Conservation (phyloP, 2,888 invertebrate genomes). For the Sabatieria punctata region DNA sequence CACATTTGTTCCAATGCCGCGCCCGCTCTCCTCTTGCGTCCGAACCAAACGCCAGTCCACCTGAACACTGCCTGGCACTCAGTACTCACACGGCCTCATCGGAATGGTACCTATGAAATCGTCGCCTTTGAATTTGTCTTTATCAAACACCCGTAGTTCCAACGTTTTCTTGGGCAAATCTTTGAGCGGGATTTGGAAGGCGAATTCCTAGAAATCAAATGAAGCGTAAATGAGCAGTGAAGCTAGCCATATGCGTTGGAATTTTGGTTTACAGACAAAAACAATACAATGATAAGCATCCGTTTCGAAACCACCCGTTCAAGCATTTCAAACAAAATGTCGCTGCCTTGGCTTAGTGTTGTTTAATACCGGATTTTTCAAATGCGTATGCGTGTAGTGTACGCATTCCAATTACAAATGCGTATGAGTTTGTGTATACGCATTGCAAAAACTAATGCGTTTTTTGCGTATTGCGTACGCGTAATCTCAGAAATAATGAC, state of each 20-base stretch:
- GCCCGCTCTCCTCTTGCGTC: slow-evolving; percentile 70
- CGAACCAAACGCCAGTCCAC: slow-evolving; percentile 63
- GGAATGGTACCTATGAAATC: slow-evolving; percentile 67
- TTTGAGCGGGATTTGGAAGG: slow-evolving; percentile 69
- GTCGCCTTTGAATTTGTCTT: slow-evolving; percentile 61
- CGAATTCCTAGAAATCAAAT: no score
- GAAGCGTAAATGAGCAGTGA: slow-evolving; percentile 12
- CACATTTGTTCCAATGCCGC: slow-evolving; percentile 78
- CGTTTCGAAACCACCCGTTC: neutral
- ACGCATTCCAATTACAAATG: no score
- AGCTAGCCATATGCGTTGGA: neutral
- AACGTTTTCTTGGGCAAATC: slow-evolving; percentile 72
- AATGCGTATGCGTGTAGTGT: no score
- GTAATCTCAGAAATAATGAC: no score
- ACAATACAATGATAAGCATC: neutral
- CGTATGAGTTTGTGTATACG: no score
- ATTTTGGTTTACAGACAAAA: neutral
- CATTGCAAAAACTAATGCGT: no score
- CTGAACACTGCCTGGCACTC: slow-evolving; percentile 33
- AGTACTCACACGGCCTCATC: no score
- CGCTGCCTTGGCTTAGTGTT: no score
- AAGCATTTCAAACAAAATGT: no score
- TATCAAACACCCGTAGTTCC: slow-evolving; percentile 80
- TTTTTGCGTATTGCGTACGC: no score
- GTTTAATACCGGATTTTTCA: no score